These are phyloP conservation scores for Platerodrilus igneus DNA, from an alignment of 2,888 invertebrate species.

Conservation along the genomic window DNA sequence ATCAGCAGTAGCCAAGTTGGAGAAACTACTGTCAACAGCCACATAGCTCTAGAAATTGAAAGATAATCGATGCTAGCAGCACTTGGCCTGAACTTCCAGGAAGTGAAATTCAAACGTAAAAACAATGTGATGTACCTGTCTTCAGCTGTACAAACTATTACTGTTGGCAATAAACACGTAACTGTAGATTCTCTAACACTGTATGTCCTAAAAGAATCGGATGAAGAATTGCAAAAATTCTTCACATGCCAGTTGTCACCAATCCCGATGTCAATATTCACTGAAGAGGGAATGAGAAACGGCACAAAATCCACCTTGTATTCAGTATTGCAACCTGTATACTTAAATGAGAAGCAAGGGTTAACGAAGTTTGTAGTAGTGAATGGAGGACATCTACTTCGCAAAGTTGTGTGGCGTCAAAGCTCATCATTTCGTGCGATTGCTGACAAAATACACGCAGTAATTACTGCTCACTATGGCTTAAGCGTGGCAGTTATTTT, in stretches of 20 bases:
- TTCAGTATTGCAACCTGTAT: conserved; percentile 1
- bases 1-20: conserved; percentile 24
- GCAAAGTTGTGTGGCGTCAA: no score
- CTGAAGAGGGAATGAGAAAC: conserved; percentile 6
- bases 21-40: conserved; percentile 14
- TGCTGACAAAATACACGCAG: no score
- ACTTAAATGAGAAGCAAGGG: not conserved
- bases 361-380: conserved; percentile 2
- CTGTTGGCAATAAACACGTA: no score
- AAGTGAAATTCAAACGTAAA: not conserved
- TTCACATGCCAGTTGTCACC: conserved; percentile 3
- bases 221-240: not conserved
- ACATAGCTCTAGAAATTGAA: no score
- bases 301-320: conserved; percentile 5
- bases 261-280: conserved; percentile 4
- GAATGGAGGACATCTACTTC: conserved; percentile 3
- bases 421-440: no score
- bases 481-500: no score
- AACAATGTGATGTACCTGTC: not conserved
- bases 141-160: no score
- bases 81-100: no score
- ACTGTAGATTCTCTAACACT: no score
- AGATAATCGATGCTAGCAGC: no score
- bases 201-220: conserved; percentile 2
- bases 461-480: no score